A percentile compares a stretch with the other conserved stretches of the same genome.
Conservation (phyloP, 1,140 invertebrate genomes). For the Drosophila mayri region DNA sequence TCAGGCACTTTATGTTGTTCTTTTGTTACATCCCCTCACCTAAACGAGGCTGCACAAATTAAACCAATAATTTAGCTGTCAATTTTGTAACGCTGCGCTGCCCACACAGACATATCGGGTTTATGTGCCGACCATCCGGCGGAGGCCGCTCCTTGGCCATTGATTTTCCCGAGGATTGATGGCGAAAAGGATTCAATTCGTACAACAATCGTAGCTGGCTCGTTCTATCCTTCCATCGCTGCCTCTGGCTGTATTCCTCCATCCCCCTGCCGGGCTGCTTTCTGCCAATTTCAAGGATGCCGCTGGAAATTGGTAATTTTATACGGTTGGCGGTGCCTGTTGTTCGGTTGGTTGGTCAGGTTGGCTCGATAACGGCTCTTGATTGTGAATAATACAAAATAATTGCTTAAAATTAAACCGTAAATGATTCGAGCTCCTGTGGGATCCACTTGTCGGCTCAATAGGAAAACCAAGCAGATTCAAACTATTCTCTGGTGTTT, state of each 20-base stretch:
- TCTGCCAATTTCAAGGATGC: conserved; percentile 12
- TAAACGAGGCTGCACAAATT: conserved; percentile 10
- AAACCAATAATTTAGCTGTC: conserved; percentile 46
- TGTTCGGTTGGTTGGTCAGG: conserved; percentile 34
- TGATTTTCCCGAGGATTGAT: conserved; percentile 32
- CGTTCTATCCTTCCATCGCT: conserved; percentile 4
- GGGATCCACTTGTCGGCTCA: conserved; percentile 12
- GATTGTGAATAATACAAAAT: conserved; percentile 59
- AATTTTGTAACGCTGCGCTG: conserved; percentile 51
- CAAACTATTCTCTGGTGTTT: neutral
- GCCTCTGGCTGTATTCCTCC: neutral
- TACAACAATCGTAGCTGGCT: conserved; percentile 37
- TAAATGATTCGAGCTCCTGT: conserved; percentile 44
- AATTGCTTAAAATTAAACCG: conserved; percentile 72
- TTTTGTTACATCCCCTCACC: neutral
- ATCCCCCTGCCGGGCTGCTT: conserved; percentile 1
- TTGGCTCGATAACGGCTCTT: conserved; percentile 19
- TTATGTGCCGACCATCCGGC: conserved; percentile 2
- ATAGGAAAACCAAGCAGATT: conserved; percentile 26
- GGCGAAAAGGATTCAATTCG: conserved; percentile 51
- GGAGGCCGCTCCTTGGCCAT: conserved; percentile 23
- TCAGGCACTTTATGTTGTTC: neutral
- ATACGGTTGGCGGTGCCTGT: conserved; percentile 73
- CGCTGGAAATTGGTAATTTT: conserved; percentile 79
- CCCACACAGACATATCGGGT: conserved; percentile 53